phyloP scores from a whole-genome alignment of 2,113 vertebrate genomes.

The Sturnus vulgaris region DNA sequence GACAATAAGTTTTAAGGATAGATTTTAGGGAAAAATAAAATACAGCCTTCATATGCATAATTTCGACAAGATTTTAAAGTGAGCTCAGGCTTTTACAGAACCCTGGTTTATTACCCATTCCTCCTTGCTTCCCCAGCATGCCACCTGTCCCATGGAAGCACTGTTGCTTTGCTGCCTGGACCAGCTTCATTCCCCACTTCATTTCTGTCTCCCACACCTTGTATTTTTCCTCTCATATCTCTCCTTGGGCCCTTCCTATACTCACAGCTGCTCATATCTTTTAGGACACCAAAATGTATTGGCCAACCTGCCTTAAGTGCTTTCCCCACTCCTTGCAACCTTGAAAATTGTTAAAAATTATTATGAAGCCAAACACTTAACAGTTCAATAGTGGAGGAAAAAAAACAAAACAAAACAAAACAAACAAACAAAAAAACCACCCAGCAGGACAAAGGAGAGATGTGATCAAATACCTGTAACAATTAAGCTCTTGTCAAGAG shows the following conservation, averaged over 20 bases:
- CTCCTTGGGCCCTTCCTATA: neutral
- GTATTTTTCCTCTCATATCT: neutral
- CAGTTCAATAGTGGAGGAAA: neutral
- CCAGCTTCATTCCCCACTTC: neutral
- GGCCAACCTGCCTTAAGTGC: neutral
- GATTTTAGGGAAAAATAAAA: neutral
- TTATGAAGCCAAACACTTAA: neutral
- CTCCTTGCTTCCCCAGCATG: neutral
- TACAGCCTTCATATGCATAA: neutral
- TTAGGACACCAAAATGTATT: neutral
- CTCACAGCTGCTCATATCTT: neutral
- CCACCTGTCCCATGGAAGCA: neutral
- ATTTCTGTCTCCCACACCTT: neutral
- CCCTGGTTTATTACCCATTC: neutral
- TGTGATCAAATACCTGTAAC: neutral
- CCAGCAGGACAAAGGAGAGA: neutral
- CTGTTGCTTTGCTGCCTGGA: neutral
- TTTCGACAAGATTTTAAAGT: neutral
- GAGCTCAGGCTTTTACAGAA: neutral
- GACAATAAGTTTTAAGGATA: neutral
- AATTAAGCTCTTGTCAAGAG: neutral
- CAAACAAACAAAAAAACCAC: too few relatives aligned
- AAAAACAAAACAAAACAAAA: too few relatives aligned
- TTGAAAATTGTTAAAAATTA: neutral
- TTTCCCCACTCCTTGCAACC: neutral